Evolutionary conservation across 2,888 invertebrate species (phyloP).

Genomic region (Hemicrepidius hirtus): DNA sequence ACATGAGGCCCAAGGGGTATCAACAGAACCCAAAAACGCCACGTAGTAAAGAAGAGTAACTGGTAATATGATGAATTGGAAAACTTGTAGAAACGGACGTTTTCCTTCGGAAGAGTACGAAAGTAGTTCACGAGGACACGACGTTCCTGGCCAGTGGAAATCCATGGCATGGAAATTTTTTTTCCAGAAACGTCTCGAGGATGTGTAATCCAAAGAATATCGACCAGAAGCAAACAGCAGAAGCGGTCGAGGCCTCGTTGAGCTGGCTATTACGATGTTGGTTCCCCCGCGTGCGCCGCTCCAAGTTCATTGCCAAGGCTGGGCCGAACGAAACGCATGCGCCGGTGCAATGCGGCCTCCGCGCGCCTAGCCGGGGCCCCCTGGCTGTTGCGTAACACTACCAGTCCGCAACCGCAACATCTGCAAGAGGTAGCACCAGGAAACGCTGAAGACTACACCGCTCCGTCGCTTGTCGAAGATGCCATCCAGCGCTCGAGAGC

Average conservation of each 20-base stretch:
- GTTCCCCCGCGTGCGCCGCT: conserved; percentile 70
- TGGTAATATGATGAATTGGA: too few relatives aligned
- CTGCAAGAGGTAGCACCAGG: conserved; percentile 63
- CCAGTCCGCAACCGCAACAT: conserved; percentile 63
- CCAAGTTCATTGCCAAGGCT: conserved; percentile 90
- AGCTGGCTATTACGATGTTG: conserved; percentile 39
- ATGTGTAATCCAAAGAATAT: conserved; percentile 37
- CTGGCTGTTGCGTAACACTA: conserved; percentile 65
- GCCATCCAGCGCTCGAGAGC: conserved; percentile 40
- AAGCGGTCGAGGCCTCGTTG: conserved; percentile 9
- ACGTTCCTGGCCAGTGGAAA: too few relatives aligned
- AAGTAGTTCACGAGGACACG: too few relatives aligned
- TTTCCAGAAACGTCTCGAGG: not conserved
- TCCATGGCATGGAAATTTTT: too few relatives aligned
- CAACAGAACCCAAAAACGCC: too few relatives aligned
- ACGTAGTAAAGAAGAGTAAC: too few relatives aligned
- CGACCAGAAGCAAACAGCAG: conserved; percentile 32
- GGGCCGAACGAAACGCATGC: conserved; percentile 71
- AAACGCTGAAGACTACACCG: conserved; percentile 53
- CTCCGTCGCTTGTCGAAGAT: conserved; percentile 64
- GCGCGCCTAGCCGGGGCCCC: conserved; percentile 66
- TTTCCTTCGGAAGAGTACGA: too few relatives aligned
- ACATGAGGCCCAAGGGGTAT: too few relatives aligned
- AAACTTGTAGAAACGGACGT: too few relatives aligned
- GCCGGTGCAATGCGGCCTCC: conserved; percentile 77